Base-by-base conservation (phyloP, 2,113 vertebrate species). In the Alexandromys fortis region DNA sequence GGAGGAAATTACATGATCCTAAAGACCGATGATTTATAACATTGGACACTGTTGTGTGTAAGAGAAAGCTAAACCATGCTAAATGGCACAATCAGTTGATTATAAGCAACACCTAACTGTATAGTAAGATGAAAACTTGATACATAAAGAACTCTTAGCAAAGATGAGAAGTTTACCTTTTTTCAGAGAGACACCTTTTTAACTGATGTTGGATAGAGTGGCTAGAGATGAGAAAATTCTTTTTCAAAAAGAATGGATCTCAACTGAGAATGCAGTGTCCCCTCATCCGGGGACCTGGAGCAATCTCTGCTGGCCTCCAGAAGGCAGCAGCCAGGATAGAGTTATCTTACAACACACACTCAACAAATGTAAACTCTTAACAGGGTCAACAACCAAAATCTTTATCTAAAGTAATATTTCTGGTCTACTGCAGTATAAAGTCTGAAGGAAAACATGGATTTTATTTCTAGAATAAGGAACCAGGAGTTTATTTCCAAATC, bases 381-480 rank as follows among this genome's bases (percentile, higher is more conserved):
- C 4, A 77, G 28, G 68, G 61, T 33, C 61, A 85, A 70, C n/a
- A 12, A 1, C 58, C 49, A 92, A 86, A 81, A 75, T 78, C 21
- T 75, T 75, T 19, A 86, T 85, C 63, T 79, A 77, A 95, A 95
- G 82, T 52, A 63, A 79, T 47, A 86, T 52, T 10, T 88, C 89
- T 96, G 90, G 90, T 78, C 78, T 88, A 86, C 6, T 89, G 7
- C 81, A 82, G 52, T 85, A 63, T 83, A 89, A 86, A 91, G 38
- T 91, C 77, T 89, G 38, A 55, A 96, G 58, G 52, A 92, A 96
- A 96, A 61, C 16, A 85, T 91, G 45, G 55, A 86, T 90, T 97
- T 95, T 85, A 86, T 58, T 96, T 94, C 90, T 90, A 86, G 67
- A 92, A 93, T 89, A 91, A 73, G 75, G 72, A 96, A 91, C 35